Base-by-base conservation (phyloP, 2,888 invertebrate genomes). In the Tetramorium bicarinatum region DNA sequence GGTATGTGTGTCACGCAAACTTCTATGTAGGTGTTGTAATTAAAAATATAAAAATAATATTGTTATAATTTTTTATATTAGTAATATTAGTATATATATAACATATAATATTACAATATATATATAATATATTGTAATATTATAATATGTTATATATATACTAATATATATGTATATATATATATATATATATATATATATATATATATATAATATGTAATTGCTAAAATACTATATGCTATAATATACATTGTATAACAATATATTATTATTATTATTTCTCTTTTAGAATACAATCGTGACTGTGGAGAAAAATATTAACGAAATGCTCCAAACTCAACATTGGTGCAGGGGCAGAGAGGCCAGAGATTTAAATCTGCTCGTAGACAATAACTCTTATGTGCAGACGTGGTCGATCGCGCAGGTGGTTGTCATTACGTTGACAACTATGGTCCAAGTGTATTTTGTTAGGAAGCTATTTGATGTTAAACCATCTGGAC, bases 391-490 rank as follows among this genome's bases (percentile, higher is more conserved):
- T 94, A 98, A 98, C 94, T 95, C 96, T 7, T 98, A 98, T 94
- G 97, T 99, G n/a, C 96, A 97, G 86, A 97, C 97, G 85, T 99
- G 99, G 98, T 99, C 99, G 0, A 91, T 99, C 3, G 96, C 97
- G 74, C 99, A 99, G 95, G 98, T 99, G 88, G 83, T 97, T 41
- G 97, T 99, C 1, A 97, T 99, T 87, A 95, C 97, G 71, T 96
- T 96, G 1, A 98, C 98, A 0, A 97, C 97, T 13, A 96, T 97
- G 0, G 94, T 97, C 69, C 98, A 98, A 95, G 98, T 99, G 1
- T 98, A 97, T 94, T 99, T 99, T 94, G 97, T 99, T 18, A 96
- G 98, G 87, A 98, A 98, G 95, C 95, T 99, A 15, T 99, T 99
- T 94, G 97, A 98, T 97, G 93, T 97, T 0, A 97, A 97, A 93